A percentile compares a stretch with the other conserved stretches of the same genome.
Conservation (phyloP, 2,888 invertebrate species). For the Lomographa bimaculata region DNA sequence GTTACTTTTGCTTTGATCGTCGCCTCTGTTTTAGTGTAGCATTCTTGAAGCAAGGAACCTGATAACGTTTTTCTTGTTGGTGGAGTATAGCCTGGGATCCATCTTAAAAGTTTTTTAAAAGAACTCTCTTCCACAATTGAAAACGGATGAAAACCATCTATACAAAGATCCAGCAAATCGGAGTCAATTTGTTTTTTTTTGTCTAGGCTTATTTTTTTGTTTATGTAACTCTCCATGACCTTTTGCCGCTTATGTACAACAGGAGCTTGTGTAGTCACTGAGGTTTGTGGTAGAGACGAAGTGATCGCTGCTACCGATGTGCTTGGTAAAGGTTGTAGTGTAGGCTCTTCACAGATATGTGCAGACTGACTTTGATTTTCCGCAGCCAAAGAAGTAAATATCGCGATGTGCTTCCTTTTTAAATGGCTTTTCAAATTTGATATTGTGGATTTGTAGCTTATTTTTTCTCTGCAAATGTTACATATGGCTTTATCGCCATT, state of each 20-base stretch:
- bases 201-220: conserved; percentile 22
- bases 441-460: conserved; percentile 7
- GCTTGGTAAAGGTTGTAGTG: not conserved
- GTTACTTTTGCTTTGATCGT: not conserved
- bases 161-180: conserved; percentile 9
- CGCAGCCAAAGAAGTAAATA: conserved; percentile 1
- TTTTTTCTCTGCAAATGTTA: conserved; percentile 7
- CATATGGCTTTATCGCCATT: not conserved
- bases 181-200: conserved; percentile 25
- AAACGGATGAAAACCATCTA: conserved; percentile 34
- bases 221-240: conserved; percentile 1
- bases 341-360: too few species aligned
- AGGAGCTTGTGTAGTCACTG: not conserved
- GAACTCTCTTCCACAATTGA: conserved; percentile 35
- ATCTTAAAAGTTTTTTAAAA: conserved; percentile 30
- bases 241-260: not conserved
- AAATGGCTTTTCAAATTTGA: conserved; percentile 13
- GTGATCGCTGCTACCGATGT: not conserved
- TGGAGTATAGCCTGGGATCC: conserved; percentile 35
- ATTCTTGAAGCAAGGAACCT: conserved; percentile 17
- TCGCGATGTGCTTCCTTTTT: conserved; percentile 9
- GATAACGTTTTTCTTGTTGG: conserved; percentile 35
- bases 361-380: too few species aligned
- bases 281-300: conserved; percentile 1
- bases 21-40: conserved; percentile 1